Evolutionary conservation across 1,140 invertebrate species (phyloP), one percentile per base, ranked within the genome.

Genomic region (Saccostrea echinata): DNA sequence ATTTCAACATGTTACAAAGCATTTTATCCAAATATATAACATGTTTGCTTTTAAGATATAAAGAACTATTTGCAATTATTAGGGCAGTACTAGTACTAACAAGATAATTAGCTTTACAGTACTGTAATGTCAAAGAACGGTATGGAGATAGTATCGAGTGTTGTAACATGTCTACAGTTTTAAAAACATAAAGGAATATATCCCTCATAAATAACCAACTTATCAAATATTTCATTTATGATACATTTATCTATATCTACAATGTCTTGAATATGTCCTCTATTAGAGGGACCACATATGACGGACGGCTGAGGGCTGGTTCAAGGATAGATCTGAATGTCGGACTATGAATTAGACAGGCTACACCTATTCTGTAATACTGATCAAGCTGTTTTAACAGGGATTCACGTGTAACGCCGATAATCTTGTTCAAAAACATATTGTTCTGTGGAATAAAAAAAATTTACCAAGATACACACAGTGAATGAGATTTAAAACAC

Each of bases 401-500:
- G n/a, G n/a, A n/a, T n/a, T n/a, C n/a, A n/a, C n/a, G n/a, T n/a
- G n/a, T n/a, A n/a, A n/a, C n/a, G 9, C 18, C 8, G 1, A 24
- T 9, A 21, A 64, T 4, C n/a, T 64, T 64, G 24, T 24, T 64
- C 0, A 24, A 9, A n/a, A 64, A 64, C 82, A 84, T 51, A 61
- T 82, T 85, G 86, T 86, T 86, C 16, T 76, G 21, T 57, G 85
- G 71, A 24, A 81, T n/a, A 52, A 86, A 86, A 27, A 55, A 81
- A 27, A n/a, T n/a, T n/a, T n/a, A n/a, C n/a, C n/a, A n/a, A n/a
- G n/a, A n/a, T n/a, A n/a, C n/a, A n/a, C n/a, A 24, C 85, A 86
- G 1, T n/a, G 24, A 24, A 80, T 27, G 2, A 81, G 71, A 51
- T 27, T 57, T 53, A 30, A 81, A 86, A 55, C 52, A 81, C 21